Conservation (phyloP, 2,888 invertebrate species). For the Pegoplata infirma region DNA sequence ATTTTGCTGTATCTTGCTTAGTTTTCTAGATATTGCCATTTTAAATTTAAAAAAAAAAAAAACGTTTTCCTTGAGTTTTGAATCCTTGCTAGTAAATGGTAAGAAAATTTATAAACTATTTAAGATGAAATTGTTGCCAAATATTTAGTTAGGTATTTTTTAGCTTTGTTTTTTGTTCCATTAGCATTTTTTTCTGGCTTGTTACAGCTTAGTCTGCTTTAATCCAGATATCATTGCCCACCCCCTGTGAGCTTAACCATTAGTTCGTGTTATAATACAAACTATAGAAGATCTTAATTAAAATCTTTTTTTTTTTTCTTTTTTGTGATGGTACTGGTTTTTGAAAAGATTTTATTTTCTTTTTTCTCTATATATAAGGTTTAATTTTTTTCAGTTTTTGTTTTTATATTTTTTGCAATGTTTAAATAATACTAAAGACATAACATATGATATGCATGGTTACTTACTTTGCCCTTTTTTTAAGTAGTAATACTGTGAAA, state of each 20-base stretch:
- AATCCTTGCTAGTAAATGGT: too few species aligned
- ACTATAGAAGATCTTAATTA: conserved; percentile 59
- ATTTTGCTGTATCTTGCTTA: too few species aligned
- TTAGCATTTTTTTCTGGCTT: too few species aligned
- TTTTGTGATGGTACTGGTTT: conserved; percentile 18
- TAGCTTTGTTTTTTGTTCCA: too few species aligned
- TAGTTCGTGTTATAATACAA: conserved; percentile 55
- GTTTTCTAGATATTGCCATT: too few species aligned
- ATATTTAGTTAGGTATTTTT: too few species aligned
- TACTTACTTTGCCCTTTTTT: background rate
- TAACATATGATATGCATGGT: conserved; percentile 33
- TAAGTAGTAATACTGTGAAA: background rate
- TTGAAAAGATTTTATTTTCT: conserved; percentile 25
- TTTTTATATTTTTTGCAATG: background rate
- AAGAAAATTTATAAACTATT: too few species aligned
- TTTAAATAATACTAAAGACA: conserved; percentile 36
- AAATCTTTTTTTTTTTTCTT: conserved; percentile 52
- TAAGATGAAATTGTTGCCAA: too few species aligned
- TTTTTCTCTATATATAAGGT: conserved; percentile 21
- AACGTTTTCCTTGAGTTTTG: too few species aligned
- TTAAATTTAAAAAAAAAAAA: too few species aligned
- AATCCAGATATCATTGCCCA: too few species aligned
- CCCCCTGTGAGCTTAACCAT: conserved; percentile 23
- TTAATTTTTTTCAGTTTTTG: conserved; percentile 10
- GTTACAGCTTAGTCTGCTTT: too few species aligned